Conservation (phyloP, 2,797 vertebrate species). For the Poliocrania exsul region DNA sequence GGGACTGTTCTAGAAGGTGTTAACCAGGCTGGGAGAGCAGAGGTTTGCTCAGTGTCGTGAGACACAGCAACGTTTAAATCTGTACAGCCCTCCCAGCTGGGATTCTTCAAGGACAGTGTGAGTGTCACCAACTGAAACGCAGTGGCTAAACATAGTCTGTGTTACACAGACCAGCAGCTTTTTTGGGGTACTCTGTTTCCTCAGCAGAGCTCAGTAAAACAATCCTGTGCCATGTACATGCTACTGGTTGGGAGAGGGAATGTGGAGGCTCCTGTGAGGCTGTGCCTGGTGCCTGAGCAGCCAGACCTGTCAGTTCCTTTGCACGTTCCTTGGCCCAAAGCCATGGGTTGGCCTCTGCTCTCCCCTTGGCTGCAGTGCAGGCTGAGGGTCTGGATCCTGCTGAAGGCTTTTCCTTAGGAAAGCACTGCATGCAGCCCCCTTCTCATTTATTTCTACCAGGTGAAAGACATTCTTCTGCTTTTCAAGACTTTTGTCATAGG, state of each 20-base stretch:
- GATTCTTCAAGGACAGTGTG: not conserved
- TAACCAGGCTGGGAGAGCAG: not conserved
- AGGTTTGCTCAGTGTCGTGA: not conserved
- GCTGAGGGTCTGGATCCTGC: not conserved
- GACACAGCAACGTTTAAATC: not conserved
- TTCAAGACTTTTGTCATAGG: not conserved
- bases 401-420: not conserved
- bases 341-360: not conserved
- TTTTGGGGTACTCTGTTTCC: not conserved
- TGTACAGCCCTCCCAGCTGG: not conserved
- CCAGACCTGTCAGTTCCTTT: not conserved
- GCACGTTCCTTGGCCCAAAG: not conserved
- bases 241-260: not conserved
- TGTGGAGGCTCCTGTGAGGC: not conserved
- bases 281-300: not conserved
- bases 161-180: not conserved
- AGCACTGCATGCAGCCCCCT: not conserved
- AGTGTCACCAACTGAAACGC: not conserved
- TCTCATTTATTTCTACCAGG: not conserved
- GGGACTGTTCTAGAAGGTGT: not conserved
- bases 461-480: not conserved
- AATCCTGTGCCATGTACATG: not conserved
- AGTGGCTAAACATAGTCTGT: not conserved
- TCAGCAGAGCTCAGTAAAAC: not conserved
- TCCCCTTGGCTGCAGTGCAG: not conserved